Evolutionary conservation across 2,888 invertebrate genomes (phyloP), one percentile per base, ranked within the genome.

Genomic region (Leistus spinibarbis): DNA sequence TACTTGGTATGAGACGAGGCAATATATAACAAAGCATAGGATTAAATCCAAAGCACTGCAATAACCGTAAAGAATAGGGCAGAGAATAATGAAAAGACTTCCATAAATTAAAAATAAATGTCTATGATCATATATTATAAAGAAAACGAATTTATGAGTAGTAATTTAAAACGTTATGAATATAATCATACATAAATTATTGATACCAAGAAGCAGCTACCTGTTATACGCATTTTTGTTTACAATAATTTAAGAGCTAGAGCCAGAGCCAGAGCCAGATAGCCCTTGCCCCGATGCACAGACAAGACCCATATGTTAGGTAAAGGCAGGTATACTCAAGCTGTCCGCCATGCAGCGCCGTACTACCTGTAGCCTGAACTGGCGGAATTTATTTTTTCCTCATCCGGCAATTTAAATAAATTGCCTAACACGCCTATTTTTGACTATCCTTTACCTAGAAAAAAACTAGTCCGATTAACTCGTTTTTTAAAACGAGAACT

Each of bases 401-500:
- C 60, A 16, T 60, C 60, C 60, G 60, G 13, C 22, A n/a, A 60
- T 60, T 60, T 60, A 60, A 60, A 60, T 60, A 60, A 60, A 60
- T 60, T 60, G 60, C 16, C 60, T 22, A 60, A 60, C 56, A 56
- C 56, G 19, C 56, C 60, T 60, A 19, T 60, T 17, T 22, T 60
- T 10, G 60, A 19, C 60, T 60, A 22, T 40, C 40, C 40, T 40
- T 40, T 40, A 10, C 40, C 40, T 16, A 19, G 10, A 54, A 54
- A 60, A 60, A 60, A 60, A 60, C 16, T 17, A 22, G 60, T 60
- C 60, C 17, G 60, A 60, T 60, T 40, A 60, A 60, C 60, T 60
- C 17, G 17, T 60, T 40, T 40, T 40, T 40, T 40, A 40, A 40
- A 40, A 40, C 40, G 40, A 40, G 40, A 40, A 40, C 40, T 40